Conservation (phyloP, 2,113 vertebrate genomes). For the Hystrix brachyura region DNA sequence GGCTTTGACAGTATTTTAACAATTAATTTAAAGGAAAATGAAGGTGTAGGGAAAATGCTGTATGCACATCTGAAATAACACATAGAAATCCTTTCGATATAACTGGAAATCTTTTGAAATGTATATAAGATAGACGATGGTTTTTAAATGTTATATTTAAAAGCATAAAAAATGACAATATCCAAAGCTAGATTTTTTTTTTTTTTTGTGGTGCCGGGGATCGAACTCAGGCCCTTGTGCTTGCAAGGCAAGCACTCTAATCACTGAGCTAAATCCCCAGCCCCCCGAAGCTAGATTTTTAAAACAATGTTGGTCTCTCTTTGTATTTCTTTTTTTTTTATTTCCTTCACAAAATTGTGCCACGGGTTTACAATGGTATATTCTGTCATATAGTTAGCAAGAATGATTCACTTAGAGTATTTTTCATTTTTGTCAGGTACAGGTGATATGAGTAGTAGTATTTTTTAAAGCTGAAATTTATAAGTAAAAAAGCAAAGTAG, state of each 20-base stretch:
- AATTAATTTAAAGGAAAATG: not conserved
- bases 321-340: conserved; percentile 1
- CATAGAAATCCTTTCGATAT: not conserved
- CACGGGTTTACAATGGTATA: not conserved
- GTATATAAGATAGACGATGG: not conserved
- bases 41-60: not conserved
- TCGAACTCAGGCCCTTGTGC: too few species aligned
- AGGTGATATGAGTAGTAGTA: not conserved
- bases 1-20: not conserved
- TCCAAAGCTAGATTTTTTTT: not conserved
- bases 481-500: not conserved
- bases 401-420: conserved; percentile 45
- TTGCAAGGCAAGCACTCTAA: too few species aligned
- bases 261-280: too few species aligned
- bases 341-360: not conserved
- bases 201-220: too few species aligned
- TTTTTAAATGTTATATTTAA: conserved; percentile 34
- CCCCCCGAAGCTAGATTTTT: not conserved
- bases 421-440: not conserved
- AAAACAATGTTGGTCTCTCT: not conserved
- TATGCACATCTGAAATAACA: not conserved
- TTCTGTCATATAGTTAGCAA: not conserved
- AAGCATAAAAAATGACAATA: not conserved
- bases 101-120: not conserved
- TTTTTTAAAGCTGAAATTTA: conserved; percentile 25